A percentile compares a stretch with the other conserved stretches of the same genome.
These are phyloP conservation scores for Ceryle rudis DNA, from an alignment of 2,797 vertebrate species.

Conservation along the genomic window DNA sequence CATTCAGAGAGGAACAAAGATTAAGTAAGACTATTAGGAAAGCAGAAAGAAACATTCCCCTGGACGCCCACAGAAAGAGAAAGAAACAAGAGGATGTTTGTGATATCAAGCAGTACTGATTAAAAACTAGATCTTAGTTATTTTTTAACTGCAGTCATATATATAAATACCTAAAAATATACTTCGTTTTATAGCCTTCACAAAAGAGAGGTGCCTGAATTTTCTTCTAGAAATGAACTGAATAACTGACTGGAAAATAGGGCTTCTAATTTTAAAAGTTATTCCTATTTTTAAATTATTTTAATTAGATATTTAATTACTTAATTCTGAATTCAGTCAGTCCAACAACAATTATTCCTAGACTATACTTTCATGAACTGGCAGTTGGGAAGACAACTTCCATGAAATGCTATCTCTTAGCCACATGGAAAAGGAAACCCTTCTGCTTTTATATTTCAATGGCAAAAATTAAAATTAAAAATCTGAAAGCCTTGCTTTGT, in stretches of 20 bases:
- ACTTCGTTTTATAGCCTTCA: not conserved
- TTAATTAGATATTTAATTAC: not conserved
- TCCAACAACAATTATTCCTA: not conserved
- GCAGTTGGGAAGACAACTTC: not conserved
- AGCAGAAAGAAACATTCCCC: not conserved
- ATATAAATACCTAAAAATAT: not conserved
- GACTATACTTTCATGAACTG: not conserved
- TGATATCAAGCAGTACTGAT: not conserved
- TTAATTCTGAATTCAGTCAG: not conserved
- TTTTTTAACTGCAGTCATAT: not conserved
- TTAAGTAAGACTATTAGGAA: not conserved
- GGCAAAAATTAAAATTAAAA: not conserved
- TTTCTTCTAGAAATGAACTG: not conserved
- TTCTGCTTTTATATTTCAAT: not conserved
- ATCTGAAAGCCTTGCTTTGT: not conserved
- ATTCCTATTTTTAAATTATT: not conserved
- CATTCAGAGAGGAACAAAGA: not conserved
- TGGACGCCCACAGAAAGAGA: not conserved
- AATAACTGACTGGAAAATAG: not conserved
- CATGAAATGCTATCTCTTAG: not conserved
- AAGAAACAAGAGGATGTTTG: not conserved
- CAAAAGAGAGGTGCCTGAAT: not conserved
- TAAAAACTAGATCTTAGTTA: not conserved
- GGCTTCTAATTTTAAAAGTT: not conserved
- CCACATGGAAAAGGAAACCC: not conserved